A percentile compares a stretch with the other conserved stretches of the same genome.
Conservation (phyloP, 2,113 vertebrate genomes). For the Panthera tigris region DNA sequence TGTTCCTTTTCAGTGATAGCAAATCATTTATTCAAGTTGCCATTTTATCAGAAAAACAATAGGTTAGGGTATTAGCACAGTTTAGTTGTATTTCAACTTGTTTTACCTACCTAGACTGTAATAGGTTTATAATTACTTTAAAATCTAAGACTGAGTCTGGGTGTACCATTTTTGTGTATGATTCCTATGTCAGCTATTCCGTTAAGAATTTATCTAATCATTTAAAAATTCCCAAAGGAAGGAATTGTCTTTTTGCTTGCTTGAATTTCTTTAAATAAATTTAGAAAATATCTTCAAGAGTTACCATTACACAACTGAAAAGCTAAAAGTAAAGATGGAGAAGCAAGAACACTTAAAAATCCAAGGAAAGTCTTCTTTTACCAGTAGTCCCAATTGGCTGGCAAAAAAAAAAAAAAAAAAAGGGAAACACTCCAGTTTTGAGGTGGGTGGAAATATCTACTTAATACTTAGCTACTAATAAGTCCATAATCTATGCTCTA, state of each 20-base stretch:
- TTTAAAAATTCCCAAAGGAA: background rate
- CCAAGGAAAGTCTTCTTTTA: background rate
- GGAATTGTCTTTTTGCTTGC: background rate
- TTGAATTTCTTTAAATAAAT: background rate
- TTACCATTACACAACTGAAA: background rate
- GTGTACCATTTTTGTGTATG: background rate
- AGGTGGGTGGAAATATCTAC: background rate
- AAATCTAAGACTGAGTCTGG: background rate
- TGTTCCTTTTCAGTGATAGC: background rate
- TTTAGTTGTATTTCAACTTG: background rate
- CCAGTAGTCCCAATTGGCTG: background rate
- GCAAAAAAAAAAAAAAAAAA: background rate
- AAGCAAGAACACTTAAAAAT: background rate
- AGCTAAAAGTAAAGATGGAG: background rate
- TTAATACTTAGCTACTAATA: background rate
- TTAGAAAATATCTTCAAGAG: background rate
- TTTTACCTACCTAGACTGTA: background rate
- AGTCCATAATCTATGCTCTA: background rate
- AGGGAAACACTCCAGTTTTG: background rate
- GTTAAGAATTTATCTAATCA: background rate
- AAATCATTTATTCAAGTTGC: background rate
- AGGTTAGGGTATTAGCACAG: background rate
- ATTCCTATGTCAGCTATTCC: background rate
- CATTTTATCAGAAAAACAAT: background rate
- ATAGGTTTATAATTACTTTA: background rate